A percentile compares a stretch with the other conserved stretches of the same genome.
Conservation (phyloP, 2,797 vertebrate species). For the Gadopsis bispinosus region DNA sequence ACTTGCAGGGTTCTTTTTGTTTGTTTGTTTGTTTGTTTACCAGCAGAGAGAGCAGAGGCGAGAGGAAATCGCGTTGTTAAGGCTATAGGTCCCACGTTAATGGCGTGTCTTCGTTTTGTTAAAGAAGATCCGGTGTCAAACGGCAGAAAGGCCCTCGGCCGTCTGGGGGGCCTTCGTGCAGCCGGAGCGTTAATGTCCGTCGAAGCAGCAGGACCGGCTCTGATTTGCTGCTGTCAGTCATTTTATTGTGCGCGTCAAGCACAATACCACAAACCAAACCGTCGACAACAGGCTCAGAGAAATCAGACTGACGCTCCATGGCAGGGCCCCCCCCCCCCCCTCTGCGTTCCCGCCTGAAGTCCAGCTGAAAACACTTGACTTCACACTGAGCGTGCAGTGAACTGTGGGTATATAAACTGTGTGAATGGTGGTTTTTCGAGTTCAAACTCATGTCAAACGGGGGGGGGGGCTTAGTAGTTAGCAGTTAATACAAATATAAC, state of each 20-base stretch:
- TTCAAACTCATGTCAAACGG: conserved; percentile 23
- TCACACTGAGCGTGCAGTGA: conserved; percentile 11
- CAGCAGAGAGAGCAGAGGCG: neutral
- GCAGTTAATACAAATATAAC: neutral
- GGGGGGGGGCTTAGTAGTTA: no score
- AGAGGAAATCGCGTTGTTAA: neutral
- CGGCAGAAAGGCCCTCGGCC: neutral
- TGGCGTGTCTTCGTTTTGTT: neutral
- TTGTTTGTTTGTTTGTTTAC: neutral
- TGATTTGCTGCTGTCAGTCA: conserved; percentile 48
- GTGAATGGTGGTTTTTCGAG: conserved; percentile 32
- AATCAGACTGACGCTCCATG: conserved; percentile 10
- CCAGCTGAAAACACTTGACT: conserved; percentile 54
- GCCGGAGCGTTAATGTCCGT: conserved; percentile 21
- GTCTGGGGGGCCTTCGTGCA: neutral
- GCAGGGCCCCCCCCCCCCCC: neutral
- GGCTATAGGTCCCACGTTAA: neutral
- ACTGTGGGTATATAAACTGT: conserved; percentile 2
- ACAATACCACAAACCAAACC: conserved; percentile 28
- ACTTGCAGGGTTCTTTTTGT: no score
- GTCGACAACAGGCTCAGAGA: conserved; percentile 7
- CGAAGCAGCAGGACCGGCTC: conserved; percentile 7
- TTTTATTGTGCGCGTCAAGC: conserved; percentile 35
- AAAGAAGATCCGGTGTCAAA: neutral
- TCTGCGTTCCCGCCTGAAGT: neutral